Conservation (phyloP, 2,888 invertebrate species). For the Melitaea athalia region DNA sequence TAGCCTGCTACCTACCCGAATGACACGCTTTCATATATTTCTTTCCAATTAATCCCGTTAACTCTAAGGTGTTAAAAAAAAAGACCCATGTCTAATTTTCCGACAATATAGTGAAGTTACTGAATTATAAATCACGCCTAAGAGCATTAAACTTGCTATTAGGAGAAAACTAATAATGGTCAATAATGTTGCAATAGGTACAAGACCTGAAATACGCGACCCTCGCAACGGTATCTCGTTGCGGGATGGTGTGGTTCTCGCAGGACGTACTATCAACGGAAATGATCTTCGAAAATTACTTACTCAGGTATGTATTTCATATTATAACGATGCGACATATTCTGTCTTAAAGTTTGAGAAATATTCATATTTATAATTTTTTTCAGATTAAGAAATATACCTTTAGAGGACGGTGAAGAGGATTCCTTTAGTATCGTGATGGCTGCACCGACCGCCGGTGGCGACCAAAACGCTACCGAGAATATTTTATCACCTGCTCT, state of each 20-base stretch:
- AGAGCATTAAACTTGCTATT: too few relatives aligned
- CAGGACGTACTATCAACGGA: slow-evolving; percentile 99
- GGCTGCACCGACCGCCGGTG: slow-evolving; percentile 81
- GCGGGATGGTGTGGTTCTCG: slow-evolving; percentile 99
- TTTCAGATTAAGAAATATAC: slow-evolving; percentile 89
- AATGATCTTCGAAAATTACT: slow-evolving; percentile 99
- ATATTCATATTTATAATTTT: background rate
- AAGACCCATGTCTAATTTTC: too few relatives aligned
- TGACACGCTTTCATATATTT: too few relatives aligned
- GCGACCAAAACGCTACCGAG: slow-evolving; percentile 85
- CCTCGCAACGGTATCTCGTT: slow-evolving; percentile 98
- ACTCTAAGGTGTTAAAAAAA: too few relatives aligned
- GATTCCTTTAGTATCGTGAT: slow-evolving; percentile 84
- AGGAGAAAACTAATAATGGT: slow-evolving; percentile 22
- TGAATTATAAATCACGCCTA: too few relatives aligned
- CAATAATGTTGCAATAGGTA: slow-evolving; percentile 57
- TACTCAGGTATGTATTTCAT: slow-evolving; percentile 78
- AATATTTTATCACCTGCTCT: slow-evolving; percentile 91
- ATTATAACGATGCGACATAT: background rate
- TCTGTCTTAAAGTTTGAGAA: background rate
- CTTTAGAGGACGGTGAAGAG: slow-evolving; percentile 94
- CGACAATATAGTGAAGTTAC: too few relatives aligned
- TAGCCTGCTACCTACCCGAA: too few relatives aligned
- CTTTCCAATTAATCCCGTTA: too few relatives aligned
- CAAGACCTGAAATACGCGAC: slow-evolving; percentile 99